These are phyloP conservation scores for Geotrypetes seraphini DNA, from an alignment of 2,797 vertebrate genomes.

Conservation along the genomic window DNA sequence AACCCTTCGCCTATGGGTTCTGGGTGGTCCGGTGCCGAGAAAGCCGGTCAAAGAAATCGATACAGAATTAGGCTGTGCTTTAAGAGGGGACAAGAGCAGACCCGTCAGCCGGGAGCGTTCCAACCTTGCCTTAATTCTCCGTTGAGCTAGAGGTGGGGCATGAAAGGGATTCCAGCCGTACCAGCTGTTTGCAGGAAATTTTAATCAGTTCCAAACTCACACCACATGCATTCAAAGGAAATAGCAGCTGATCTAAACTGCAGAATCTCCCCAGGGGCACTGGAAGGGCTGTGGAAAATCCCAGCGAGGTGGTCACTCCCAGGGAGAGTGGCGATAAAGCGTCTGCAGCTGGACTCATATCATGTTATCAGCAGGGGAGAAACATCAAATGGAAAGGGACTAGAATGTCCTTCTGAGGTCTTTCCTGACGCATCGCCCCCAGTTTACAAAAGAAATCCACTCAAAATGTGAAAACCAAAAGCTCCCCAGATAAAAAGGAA, in stretches of 20 bases:
- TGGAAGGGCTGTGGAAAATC: slow-evolving; percentile 1
- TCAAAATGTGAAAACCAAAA: too few species aligned
- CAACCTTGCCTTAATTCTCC: slow-evolving; percentile 72
- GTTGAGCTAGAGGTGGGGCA: slow-evolving; percentile 71
- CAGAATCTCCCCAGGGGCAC: slow-evolving; percentile 21
- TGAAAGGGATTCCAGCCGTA: slow-evolving; percentile 71
- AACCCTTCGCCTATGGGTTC: too few species aligned
- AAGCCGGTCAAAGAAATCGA: slow-evolving; percentile 37
- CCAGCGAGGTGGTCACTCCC: slow-evolving; percentile 2
- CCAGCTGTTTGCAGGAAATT: slow-evolving; percentile 54
- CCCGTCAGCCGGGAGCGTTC: slow-evolving; percentile 67
- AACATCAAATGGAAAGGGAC: too few species aligned
- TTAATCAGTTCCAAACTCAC: slow-evolving; percentile 67
- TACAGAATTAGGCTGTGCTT: slow-evolving; percentile 59
- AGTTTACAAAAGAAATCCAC: neutral
- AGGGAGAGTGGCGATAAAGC: slow-evolving; percentile 7
- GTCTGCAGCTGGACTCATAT: slow-evolving; percentile 15
- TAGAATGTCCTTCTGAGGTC: slow-evolving; percentile 28
- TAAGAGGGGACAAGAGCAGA: slow-evolving; percentile 65
- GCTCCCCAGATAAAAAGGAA: too few species aligned
- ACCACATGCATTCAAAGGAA: slow-evolving; percentile 70
- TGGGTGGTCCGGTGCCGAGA: too few species aligned
- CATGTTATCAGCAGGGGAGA: slow-evolving; percentile 7
- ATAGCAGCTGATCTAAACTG: slow-evolving; percentile 65
- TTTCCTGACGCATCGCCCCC: slow-evolving; percentile 1